Evolutionary conservation across 2,888 invertebrate genomes (phyloP).

Genomic region (Tenthredo mesomela): DNA sequence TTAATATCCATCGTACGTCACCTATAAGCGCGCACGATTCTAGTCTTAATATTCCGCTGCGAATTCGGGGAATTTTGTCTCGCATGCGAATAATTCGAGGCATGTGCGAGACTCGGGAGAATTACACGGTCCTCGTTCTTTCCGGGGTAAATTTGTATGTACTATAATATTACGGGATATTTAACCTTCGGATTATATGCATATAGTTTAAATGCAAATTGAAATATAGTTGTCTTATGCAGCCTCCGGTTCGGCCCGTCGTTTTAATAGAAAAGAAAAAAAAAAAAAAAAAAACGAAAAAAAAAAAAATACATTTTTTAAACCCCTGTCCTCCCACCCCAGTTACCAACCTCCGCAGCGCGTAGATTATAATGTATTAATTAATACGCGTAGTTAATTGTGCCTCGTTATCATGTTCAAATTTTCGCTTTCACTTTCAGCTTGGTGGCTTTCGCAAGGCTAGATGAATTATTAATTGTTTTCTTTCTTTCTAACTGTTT

Average conservation of each 20-base stretch:
- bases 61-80: neutral
- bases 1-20: neutral
- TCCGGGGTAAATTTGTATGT: neutral
- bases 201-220: constrained; percentile 1
- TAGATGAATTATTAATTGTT: neutral
- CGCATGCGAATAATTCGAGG: constrained; percentile 4
- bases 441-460: neutral
- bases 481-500: neutral
- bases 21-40: neutral
- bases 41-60: neutral
- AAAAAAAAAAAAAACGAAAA: neutral
- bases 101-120: constrained; percentile 8
- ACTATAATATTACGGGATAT: neutral
- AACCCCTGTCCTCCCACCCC: constrained; percentile 17
- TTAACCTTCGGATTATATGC: neutral
- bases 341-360: constrained; percentile 28
- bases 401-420: neutral
- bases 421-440: neutral
- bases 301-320: neutral
- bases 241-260: constrained; percentile 20
- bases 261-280: neutral
- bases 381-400: neutral
- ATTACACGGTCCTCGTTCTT: constrained; percentile 1
- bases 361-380: constrained; percentile 1
- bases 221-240: constrained; percentile 6